A percentile compares a stretch with the other conserved stretches of the same genome.
Conservation (phyloP, 1,140 invertebrate genomes). For the Rhagoletis pomonella region DNA sequence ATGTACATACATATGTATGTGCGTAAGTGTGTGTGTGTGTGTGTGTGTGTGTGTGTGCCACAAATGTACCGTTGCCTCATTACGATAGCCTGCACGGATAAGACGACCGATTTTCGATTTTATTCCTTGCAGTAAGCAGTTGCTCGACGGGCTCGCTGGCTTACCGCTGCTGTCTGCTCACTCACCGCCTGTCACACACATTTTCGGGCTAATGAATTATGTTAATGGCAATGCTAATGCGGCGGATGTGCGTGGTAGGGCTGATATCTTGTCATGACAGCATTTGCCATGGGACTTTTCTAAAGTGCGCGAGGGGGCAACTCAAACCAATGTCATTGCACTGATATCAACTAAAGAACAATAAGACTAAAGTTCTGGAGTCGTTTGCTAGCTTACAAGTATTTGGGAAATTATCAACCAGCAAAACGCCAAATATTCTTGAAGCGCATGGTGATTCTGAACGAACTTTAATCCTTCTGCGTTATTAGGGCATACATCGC, state of each 20-base stretch:
- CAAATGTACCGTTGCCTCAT: slow-evolving; percentile 44
- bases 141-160: neutral
- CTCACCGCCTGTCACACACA: slow-evolving; percentile 45
- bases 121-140: slow-evolving; percentile 1
- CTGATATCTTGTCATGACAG: slow-evolving; percentile 14
- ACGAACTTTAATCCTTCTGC: no score
- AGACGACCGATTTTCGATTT: slow-evolving; percentile 49
- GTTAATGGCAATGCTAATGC: slow-evolving; percentile 50
- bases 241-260: slow-evolving; percentile 51
- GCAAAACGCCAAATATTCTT: no score
- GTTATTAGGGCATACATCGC: no score
- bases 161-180: slow-evolving; percentile 7
- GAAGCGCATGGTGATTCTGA: no score
- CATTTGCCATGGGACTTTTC: slow-evolving; percentile 22
- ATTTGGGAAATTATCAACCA: no score
- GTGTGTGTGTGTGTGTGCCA: slow-evolving; percentile 4
- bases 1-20: neutral
- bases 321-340: neutral
- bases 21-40: neutral
- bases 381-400: no score
- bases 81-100: slow-evolving; percentile 47
- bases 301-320: neutral
- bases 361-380: neutral
- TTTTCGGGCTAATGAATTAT: slow-evolving; percentile 52
- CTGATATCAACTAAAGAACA: no score